Base-by-base conservation (phyloP, 2,113 vertebrate species). In the Odontophorus gujanensis region DNA sequence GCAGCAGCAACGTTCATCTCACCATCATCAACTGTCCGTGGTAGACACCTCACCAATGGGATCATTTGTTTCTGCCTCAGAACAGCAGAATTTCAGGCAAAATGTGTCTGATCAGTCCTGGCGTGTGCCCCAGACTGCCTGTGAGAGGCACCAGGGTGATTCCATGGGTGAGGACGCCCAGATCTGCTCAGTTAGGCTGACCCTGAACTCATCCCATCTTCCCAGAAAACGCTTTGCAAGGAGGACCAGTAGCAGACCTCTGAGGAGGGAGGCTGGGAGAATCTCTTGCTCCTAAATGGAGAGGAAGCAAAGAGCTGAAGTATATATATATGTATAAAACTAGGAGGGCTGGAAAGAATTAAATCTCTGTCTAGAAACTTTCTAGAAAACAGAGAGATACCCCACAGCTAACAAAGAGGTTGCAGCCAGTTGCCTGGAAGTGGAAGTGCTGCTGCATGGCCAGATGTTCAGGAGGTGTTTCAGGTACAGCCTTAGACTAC, bases 381-480 rank as follows among this genome's bases (percentile, higher is more conserved):
- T 87, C 74, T 11, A n/a, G 62, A 58, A 91, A 89, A 30, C 42
- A 58, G 5, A 34, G 69, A 48, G 32, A 48, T 91, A 47, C 32
- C 81, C 53, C 78, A 6, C 43, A 75, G 93, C 47, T 80, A 40
- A 53, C 62, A 51, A 57, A 79, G 51, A 61, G 84, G 87, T 76
- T 81, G 84, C 85, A 87, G 71, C 62, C 93, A 53, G 65, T 51
- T 85, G 84, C 78, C 74, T 89, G 94, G 71, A 38, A 87, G 66
- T 18, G 75, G 81, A 34, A 91, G 48, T 84, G 57, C 71, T 91
- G 78, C 53, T 22, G 61, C 12, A 51, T 71, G 47, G 81, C 87
- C 59, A 36, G 73, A 30, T 81, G 38, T 21, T 81, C 62, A 9
- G 66, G 57, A 36, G 85, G 6, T 28, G 62, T 57, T 76, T 65